Conservation (phyloP, 1,140 invertebrate genomes). For the Samia ricini region DNA sequence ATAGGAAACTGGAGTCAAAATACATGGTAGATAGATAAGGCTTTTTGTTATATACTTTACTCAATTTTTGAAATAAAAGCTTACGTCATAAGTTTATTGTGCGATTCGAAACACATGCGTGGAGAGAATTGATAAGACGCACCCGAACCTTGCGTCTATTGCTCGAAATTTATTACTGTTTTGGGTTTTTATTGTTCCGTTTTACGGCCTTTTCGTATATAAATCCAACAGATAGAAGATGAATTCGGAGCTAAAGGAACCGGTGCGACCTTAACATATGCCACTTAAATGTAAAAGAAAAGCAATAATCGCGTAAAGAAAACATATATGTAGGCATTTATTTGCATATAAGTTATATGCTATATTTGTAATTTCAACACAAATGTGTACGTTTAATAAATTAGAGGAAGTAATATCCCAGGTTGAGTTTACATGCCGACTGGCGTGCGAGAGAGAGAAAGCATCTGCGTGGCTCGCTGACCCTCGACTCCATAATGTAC, state of each 20-base stretch:
- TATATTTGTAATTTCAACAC: too few relatives aligned
- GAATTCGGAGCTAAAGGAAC: constrained; percentile 49
- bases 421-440: constrained; percentile 38
- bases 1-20: too few relatives aligned
- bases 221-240: constrained; percentile 75
- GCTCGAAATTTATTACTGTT: constrained; percentile 79
- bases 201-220: constrained; percentile 76
- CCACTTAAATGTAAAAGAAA: neutral
- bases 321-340: neutral
- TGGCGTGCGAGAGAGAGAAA: constrained; percentile 67
- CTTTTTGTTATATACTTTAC: constrained; percentile 9
- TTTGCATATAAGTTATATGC: too few relatives aligned
- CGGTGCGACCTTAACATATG: neutral
- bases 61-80: constrained; percentile 29
- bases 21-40: neutral
- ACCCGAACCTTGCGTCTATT: constrained; percentile 77
- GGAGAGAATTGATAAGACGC: constrained; percentile 76
- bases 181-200: constrained; percentile 79
- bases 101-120: constrained; percentile 67
- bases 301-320: neutral
- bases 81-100: constrained; percentile 73
- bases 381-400: constrained; percentile 43
- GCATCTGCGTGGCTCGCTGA: constrained; percentile 65
- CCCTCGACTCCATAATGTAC: constrained; percentile 78
- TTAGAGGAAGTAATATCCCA: constrained; percentile 68